Percentiles rank a stretch among this genome's conserved stretches.
Conservation (phyloP, 2,888 invertebrate species). For the Acronicta alni region DNA sequence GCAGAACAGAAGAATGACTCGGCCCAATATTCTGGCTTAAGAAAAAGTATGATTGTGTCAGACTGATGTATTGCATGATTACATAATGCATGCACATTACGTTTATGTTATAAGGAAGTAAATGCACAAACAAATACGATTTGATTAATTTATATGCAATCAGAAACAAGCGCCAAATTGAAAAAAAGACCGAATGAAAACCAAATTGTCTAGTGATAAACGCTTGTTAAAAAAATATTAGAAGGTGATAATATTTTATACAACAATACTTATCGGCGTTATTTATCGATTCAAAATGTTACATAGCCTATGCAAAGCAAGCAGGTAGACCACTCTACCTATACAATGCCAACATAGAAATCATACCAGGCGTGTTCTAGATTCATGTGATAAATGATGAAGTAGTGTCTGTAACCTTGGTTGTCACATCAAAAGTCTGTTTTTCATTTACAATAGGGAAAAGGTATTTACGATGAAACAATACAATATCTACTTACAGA, state of each 20-base stretch:
- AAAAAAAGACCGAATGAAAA: slow-evolving; percentile 5
- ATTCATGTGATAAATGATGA: slow-evolving; percentile 74
- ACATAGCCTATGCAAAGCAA: slow-evolving; percentile 71
- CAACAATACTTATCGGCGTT: slow-evolving; percentile 15
- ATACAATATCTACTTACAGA: slow-evolving; percentile 21
- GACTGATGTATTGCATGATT: slow-evolving; percentile 15
- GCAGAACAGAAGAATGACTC: slow-evolving; percentile 1
- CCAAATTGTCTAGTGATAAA: too few species aligned
- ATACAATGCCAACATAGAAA: slow-evolving; percentile 74
- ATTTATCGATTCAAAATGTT: slow-evolving; percentile 49
- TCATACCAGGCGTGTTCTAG: slow-evolving; percentile 78
- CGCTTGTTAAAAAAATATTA: too few species aligned
- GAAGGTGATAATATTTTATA: slow-evolving; percentile 5
- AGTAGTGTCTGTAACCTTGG: slow-evolving; percentile 52
- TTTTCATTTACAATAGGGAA: slow-evolving; percentile 36
- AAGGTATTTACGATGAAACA: slow-evolving; percentile 32
- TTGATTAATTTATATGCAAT: neutral
- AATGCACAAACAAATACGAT: neutral
- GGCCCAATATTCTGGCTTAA: neutral
- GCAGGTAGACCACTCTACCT: slow-evolving; percentile 71
- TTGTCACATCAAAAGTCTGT: slow-evolving; percentile 29
- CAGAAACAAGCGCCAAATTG: slow-evolving; percentile 1
- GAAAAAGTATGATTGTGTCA: slow-evolving; percentile 15
- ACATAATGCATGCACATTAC: slow-evolving; percentile 3
- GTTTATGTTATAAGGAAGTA: neutral